Conservation (phyloP, 2,797 vertebrate species). For the Petrocephalus sullivani region DNA sequence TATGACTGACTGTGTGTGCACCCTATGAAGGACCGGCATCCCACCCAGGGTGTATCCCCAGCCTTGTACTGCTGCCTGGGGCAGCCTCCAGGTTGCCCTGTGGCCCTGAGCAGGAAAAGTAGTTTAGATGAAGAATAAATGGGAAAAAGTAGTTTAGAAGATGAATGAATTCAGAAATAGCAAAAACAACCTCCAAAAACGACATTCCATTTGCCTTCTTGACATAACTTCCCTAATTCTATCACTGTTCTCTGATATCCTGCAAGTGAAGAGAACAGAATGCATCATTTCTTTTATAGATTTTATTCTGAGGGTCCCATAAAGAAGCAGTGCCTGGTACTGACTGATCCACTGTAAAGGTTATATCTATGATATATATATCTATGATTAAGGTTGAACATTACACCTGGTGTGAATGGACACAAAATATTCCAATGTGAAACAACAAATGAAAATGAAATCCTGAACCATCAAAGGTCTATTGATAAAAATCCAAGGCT, state of each 20-base stretch:
- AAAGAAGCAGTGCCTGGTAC: constrained; percentile 25
- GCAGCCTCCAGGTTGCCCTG: background rate
- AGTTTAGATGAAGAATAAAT: background rate
- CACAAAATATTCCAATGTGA: background rate
- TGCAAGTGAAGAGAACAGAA: constrained; percentile 56
- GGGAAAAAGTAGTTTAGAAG: background rate
- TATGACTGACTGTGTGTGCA: background rate
- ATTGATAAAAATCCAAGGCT: background rate
- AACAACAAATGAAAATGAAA: constrained; percentile 15
- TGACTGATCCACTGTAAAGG: constrained; percentile 35
- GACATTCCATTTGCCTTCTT: background rate
- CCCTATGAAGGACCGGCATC: background rate
- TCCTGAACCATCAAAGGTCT: constrained; percentile 6
- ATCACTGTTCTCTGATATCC: constrained; percentile 42
- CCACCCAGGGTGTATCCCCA: no score
- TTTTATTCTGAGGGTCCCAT: constrained; percentile 41
- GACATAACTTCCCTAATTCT: background rate
- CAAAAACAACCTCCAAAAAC: background rate
- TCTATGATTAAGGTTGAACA: background rate
- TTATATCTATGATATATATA: background rate
- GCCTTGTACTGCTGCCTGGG: background rate
- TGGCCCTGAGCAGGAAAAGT: background rate
- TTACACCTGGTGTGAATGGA: background rate
- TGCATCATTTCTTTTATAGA: constrained; percentile 39
- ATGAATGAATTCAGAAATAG: background rate